Evolutionary conservation across 2,113 vertebrate genomes (phyloP).

Genomic region (Carassius carassius): DNA sequence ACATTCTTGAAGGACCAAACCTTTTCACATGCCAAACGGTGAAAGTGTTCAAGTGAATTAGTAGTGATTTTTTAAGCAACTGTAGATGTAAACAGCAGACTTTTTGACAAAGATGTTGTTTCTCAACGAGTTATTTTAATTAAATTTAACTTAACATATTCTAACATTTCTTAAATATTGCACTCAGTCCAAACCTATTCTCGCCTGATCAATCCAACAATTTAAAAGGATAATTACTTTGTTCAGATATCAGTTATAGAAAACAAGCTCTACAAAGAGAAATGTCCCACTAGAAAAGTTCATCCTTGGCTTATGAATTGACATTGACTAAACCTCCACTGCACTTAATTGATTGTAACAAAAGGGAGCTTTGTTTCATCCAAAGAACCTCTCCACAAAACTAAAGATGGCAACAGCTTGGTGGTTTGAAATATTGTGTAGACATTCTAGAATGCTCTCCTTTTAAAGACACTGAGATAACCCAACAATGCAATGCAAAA

Average conservation of each 20-base stretch:
- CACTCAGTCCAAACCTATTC: not conserved
- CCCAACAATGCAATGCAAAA: not conserved
- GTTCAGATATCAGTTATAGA: not conserved
- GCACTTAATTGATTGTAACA: not conserved
- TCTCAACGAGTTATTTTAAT: not conserved
- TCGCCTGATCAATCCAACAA: slow-evolving; percentile 26
- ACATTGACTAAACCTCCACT: not conserved
- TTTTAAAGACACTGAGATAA: not conserved
- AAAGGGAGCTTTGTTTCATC: not conserved
- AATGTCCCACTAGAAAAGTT: slow-evolving; percentile 6
- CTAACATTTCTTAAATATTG: not conserved
- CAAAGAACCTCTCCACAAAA: slow-evolving; percentile 16
- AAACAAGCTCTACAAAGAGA: not conserved
- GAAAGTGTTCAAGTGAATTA: not conserved
- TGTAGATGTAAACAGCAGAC: not conserved
- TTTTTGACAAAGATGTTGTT: not conserved
- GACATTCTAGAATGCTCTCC: not conserved
- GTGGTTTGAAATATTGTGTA: slow-evolving; percentile 11
- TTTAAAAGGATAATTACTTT: not conserved
- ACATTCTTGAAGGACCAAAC: not conserved
- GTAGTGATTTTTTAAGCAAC: not conserved
- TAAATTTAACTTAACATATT: too few relatives aligned
- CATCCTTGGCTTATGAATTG: not conserved
- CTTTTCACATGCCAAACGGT: not conserved
- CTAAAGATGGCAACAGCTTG: slow-evolving; percentile 12